Percentiles rank a stretch among this genome's conserved stretches.
Evolutionary conservation across 2,113 vertebrate genomes (phyloP).

Genomic region (Oncorhynchus gorbuscha): DNA sequence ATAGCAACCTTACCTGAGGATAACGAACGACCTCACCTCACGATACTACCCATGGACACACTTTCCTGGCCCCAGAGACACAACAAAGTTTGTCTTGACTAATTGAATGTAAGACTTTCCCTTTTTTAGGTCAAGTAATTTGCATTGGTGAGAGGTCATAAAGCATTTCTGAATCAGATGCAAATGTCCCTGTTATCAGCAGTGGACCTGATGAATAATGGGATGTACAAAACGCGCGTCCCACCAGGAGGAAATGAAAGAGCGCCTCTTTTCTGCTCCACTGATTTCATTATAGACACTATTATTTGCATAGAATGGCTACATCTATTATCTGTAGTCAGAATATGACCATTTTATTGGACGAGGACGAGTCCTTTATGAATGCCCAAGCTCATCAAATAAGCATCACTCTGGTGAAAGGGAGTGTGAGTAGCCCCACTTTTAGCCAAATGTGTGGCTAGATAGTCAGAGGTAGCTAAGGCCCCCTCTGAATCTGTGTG

Average conservation of each 20-base stretch:
- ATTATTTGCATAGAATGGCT: conserved; percentile 78
- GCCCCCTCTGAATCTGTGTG: background rate
- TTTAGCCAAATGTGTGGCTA: conserved; percentile 35
- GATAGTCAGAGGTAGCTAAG: conserved; percentile 38
- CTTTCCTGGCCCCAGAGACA: conserved; percentile 24
- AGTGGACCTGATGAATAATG: conserved; percentile 73
- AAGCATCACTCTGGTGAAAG: conserved; percentile 43
- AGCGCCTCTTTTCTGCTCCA: conserved; percentile 75
- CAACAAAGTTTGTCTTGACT: conserved; percentile 45
- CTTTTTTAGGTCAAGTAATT: conserved; percentile 74
- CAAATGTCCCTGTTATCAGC: conserved; percentile 76
- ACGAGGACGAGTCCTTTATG: conserved; percentile 63
- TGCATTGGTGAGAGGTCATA: conserved; percentile 62
- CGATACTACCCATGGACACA: conserved; percentile 23
- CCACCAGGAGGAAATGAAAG: conserved; percentile 77
- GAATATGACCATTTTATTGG: conserved; percentile 65
- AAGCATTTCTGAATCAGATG: conserved; percentile 76
- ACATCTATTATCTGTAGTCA: conserved; percentile 76
- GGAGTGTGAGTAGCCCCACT: conserved; percentile 14
- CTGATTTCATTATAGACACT: conserved; percentile 80
- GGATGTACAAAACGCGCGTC: conserved; percentile 64
- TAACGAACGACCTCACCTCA: background rate
- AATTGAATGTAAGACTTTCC: conserved; percentile 54
- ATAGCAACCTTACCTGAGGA: background rate
- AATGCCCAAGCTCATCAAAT: conserved; percentile 68